Base-by-base conservation (phyloP, 2,888 invertebrate species). In the Pheosia gnoma region DNA sequence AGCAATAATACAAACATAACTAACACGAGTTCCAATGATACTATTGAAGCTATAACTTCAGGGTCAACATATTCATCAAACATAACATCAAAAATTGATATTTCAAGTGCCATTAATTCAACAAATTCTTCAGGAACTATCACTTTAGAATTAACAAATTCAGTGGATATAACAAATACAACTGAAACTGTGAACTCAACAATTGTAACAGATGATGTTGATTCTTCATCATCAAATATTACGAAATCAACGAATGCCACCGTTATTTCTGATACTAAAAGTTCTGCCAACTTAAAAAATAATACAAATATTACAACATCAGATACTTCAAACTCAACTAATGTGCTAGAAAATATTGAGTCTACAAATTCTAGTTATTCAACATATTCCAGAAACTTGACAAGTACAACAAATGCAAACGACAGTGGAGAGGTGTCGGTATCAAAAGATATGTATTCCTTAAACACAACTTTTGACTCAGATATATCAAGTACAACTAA, bases 201-300 rank as follows among this genome's bases (percentile, higher is more conserved):
- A 38, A 55, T 37, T 7, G 6, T 13, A 13, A 13, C 37, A 39
- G 55, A 55, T 38, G 13, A 13, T 39, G 6, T 55, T 39, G 55
- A 55, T 36, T 57, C 57, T 2, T 43, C 57, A 4, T 6, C 45
- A 43, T 57, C 45, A 5, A 57, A 57, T 57, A 3, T 36, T 36
- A 57, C 43, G 11, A 45, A 1, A 13, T 45, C 45, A 10, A 45
- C 36, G 9, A 45, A 57, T 57, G n/a, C 3, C 6, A 39, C 55
- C 6, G 39, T 5, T n/a, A 39, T 55, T 6, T 39, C 11, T 11
- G n/a, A 55, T 6, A 39, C 39, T 7, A 11, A 11, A 13, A 55
- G 39, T 39, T 55, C 39, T n/a, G 39, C n/a, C 39, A 55, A 55
- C 13, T 39, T 39, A 11, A 55, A 39, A 55, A 55, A 55, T 39